These are phyloP conservation scores for Micromussa lordhowensis DNA, from an alignment of 92 coral and sea anemone species.

Conservation along the genomic window DNA sequence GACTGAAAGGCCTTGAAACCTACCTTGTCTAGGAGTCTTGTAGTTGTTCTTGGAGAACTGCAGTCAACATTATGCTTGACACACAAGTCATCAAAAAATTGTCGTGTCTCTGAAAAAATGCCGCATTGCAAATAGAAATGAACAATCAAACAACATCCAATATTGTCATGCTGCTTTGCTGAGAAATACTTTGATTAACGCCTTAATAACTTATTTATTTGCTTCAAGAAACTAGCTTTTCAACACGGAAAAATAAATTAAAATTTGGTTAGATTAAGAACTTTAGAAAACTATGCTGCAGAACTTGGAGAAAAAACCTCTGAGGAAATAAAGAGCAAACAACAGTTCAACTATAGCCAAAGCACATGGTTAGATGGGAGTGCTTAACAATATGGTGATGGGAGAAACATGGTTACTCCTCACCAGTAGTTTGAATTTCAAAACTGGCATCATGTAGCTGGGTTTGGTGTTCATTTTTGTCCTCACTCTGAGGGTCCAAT, in stretches of 20 bases:
- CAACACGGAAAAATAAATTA: background rate
- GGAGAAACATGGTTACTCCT: no score
- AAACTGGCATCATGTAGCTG: no score
- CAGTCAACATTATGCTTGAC: slow-evolving; percentile 91
- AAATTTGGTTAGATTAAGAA: background rate
- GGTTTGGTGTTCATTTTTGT: no score
- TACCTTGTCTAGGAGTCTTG: slow-evolving; percentile 93
- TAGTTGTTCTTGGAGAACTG: slow-evolving; percentile 86
- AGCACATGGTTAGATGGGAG: background rate
- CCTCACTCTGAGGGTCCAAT: no score
- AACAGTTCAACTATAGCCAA: background rate
- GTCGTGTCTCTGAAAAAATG: slow-evolving; percentile 73
- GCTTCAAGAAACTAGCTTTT: no score
- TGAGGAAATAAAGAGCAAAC: background rate
- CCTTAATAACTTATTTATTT: no score
- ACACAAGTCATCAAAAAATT: slow-evolving; percentile 90
- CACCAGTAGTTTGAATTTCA: no score
- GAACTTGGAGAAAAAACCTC: background rate
- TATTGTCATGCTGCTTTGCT: no score
- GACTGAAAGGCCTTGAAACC: background rate
- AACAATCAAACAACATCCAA: no score
- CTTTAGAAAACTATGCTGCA: background rate
- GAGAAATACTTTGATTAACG: no score
- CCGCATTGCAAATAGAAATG: no score
- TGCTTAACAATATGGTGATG: background rate